These are phyloP conservation scores for Notodonta dromedarius DNA, from an alignment of 2,888 invertebrate genomes.

Conservation along the genomic window DNA sequence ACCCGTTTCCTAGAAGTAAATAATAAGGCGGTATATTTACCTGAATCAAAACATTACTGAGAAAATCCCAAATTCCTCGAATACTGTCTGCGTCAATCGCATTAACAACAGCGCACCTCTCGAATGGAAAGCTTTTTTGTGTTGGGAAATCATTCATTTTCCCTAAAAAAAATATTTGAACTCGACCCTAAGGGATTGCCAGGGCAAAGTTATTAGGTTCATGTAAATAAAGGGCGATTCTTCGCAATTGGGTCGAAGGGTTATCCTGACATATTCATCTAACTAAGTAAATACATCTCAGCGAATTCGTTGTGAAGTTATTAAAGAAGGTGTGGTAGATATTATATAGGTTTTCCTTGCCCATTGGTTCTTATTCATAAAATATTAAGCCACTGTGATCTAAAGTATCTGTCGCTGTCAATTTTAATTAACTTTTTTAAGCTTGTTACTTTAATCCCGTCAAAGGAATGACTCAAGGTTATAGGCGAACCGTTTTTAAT, in stretches of 20 bases:
- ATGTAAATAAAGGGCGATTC: slow-evolving; percentile 61
- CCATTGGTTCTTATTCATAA: no score
- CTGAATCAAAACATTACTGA: not conserved
- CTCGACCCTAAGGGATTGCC: slow-evolving; percentile 39
- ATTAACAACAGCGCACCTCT: slow-evolving; percentile 10
- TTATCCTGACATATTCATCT: slow-evolving; percentile 47
- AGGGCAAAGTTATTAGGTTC: slow-evolving; percentile 58
- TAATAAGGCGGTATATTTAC: not conserved
- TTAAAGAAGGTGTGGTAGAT: not conserved
- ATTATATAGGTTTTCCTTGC: not conserved
- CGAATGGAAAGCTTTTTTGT: slow-evolving; percentile 32
- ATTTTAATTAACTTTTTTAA: not conserved
- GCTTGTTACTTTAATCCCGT: not conserved
- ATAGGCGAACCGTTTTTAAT: not conserved
- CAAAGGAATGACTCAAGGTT: not conserved
- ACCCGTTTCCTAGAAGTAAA: not conserved
- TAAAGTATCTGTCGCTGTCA: not conserved
- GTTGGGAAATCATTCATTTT: slow-evolving; percentile 37
- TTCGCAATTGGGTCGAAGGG: slow-evolving; percentile 50
- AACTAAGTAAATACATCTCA: slow-evolving; percentile 41
- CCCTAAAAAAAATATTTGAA: slow-evolving; percentile 56
- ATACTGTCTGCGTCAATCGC: slow-evolving; percentile 5
- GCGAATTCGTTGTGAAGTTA: slow-evolving; percentile 10
- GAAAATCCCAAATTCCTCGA: not conserved
- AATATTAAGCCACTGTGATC: not conserved